A percentile compares a stretch with the other conserved stretches of the same genome.
phyloP scores from a whole-genome alignment of 2,888 invertebrate genomes.

The Hydriomena furcata region DNA sequence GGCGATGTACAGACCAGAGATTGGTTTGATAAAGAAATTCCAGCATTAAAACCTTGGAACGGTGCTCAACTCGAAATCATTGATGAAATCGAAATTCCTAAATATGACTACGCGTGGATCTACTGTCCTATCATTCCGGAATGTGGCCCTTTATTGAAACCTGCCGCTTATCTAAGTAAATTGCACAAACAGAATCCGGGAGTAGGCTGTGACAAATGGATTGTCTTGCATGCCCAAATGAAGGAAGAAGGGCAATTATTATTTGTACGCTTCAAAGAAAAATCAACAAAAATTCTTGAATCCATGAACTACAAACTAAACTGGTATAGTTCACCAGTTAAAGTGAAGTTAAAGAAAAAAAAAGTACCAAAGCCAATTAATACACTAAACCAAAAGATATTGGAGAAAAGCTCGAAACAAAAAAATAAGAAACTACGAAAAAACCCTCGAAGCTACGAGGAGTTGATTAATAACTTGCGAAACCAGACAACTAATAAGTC shows the following conservation, averaged over 20 bases:
- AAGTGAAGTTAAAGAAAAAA: not conserved
- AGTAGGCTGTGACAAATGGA: constrained; percentile 15
- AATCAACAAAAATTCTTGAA: not conserved
- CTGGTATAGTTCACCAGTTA: constrained; percentile 7
- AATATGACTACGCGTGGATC: not conserved
- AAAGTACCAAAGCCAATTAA: not conserved
- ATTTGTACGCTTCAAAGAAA: not conserved
- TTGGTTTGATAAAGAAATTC: constrained; percentile 21
- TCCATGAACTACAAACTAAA: not conserved
- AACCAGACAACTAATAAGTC: not conserved
- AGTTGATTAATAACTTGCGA: not conserved
- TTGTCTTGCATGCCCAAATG: not conserved
- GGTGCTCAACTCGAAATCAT: constrained; percentile 11
- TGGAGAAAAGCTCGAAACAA: too few relatives aligned
- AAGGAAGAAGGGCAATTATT: not conserved
- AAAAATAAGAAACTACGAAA: too few relatives aligned
- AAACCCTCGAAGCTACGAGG: not conserved
- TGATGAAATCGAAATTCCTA: not conserved
- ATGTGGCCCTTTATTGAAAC: not conserved
- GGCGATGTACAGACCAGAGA: constrained; percentile 13
- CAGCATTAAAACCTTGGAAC: constrained; percentile 14
- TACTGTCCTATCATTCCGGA: constrained; percentile 1
- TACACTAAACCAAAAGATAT: not conserved
- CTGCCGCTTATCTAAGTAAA: not conserved
- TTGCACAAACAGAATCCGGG: constrained; percentile 12